Evolutionary conservation across 2,797 vertebrate species (phyloP).

Genomic region (Syngnathus rostellatus): DNA sequence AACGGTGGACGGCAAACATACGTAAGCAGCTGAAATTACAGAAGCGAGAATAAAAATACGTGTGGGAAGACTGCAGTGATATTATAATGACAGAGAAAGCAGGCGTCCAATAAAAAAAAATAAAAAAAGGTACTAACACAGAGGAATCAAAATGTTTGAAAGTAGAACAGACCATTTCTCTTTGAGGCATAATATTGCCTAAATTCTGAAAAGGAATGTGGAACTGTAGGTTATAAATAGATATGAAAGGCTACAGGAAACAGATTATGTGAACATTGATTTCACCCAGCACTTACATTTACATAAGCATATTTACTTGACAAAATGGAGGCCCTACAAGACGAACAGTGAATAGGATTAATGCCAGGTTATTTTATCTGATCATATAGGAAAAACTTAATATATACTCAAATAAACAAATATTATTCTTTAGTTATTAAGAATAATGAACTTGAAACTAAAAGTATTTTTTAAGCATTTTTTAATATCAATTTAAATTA

Average conservation of each 20-base stretch:
- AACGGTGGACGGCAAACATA: slow-evolving; percentile 16
- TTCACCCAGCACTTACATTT: neutral
- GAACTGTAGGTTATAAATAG: neutral
- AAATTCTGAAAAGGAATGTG: neutral
- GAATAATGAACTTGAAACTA: no score
- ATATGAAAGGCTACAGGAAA: neutral
- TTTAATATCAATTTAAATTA: no score
- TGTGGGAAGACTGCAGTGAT: neutral
- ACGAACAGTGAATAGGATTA: neutral
- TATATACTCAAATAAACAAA: neutral
- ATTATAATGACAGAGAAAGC: neutral
- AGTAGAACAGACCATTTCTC: neutral
- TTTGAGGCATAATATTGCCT: no score
- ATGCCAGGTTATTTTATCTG: neutral
- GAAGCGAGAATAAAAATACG: slow-evolving; percentile 13
- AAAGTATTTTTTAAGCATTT: no score
- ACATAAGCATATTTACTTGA: neutral
- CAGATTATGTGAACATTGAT: neutral
- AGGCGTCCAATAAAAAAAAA: neutral
- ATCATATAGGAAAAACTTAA: neutral
- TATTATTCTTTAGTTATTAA: no score
- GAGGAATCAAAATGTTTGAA: neutral
- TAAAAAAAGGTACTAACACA: neutral
- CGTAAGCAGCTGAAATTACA: slow-evolving; percentile 19
- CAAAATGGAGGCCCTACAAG: neutral